Percentiles rank a stretch among this genome's conserved stretches.
Conservation (phyloP, 37 sponge, comb jelly and placozoan genomes). For the Agelas oroides region DNA sequence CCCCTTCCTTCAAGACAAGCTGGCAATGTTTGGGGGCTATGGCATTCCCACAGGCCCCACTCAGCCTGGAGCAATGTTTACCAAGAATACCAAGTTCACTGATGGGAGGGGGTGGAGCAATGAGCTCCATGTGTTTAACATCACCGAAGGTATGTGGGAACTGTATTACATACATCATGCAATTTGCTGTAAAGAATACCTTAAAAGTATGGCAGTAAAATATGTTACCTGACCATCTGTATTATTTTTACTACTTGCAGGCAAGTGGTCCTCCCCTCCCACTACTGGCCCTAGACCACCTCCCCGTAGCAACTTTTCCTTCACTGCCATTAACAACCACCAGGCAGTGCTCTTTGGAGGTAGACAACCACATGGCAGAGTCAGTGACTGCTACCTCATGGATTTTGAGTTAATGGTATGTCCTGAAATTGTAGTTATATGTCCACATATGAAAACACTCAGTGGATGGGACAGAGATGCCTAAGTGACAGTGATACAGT, state of each 20-base stretch:
- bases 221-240: too few relatives aligned
- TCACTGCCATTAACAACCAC: constrained; percentile 39
- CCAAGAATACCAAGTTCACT: not conserved
- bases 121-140: constrained; percentile 17
- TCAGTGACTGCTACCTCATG: constrained; percentile 57
- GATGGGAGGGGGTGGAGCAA: constrained; percentile 37
- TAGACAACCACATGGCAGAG: constrained; percentile 29
- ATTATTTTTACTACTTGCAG: not conserved
- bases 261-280: constrained; percentile 28
- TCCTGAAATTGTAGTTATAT: not conserved
- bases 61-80: constrained; percentile 21
- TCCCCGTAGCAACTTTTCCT: constrained; percentile 54
- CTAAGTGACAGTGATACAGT: too few relatives aligned
- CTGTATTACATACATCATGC: too few relatives aligned
- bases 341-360: constrained; percentile 62
- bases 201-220: too few relatives aligned
- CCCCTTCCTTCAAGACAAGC: not conserved
- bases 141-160: not conserved
- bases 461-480: too few relatives aligned
- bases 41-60: not conserved
- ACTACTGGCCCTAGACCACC: constrained; percentile 53
- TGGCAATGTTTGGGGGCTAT: constrained; percentile 23
- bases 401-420: constrained; percentile 41
- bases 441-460: too few relatives aligned
- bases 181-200: too few relatives aligned